Conservation (phyloP, 2,113 vertebrate genomes). For the Nibea albiflora region DNA sequence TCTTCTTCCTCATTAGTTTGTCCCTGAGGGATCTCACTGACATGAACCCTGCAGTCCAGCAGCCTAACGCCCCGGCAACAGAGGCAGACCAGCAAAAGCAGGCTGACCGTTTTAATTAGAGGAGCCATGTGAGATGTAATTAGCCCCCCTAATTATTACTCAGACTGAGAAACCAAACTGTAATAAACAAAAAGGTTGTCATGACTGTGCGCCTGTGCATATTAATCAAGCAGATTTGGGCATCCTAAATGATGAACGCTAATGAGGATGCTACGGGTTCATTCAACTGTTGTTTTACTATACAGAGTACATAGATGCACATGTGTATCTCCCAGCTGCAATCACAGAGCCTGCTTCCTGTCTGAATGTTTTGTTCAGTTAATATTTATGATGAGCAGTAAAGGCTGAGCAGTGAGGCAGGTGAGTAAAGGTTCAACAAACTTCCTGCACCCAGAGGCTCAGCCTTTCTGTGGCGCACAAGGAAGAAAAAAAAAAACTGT, state of each 20-base stretch:
- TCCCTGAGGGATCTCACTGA: constrained; percentile 65
- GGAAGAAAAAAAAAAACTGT: constrained; percentile 8
- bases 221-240: constrained; percentile 51
- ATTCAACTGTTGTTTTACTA: constrained; percentile 11
- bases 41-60: constrained; percentile 63
- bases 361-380: constrained; percentile 26
- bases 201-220: constrained; percentile 42
- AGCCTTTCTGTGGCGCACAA: constrained; percentile 1
- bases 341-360: neutral
- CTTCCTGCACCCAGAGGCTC: constrained; percentile 32
- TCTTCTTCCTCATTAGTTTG: constrained; percentile 70
- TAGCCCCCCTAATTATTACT: constrained; percentile 64
- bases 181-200: constrained; percentile 54
- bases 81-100: constrained; percentile 48
- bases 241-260: constrained; percentile 7
- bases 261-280: constrained; percentile 3
- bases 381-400: constrained; percentile 38
- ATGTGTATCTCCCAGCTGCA: neutral
- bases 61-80: constrained; percentile 53
- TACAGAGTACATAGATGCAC: neutral
- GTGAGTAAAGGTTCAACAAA: constrained; percentile 46
- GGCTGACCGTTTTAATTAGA: constrained; percentile 73
- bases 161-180: constrained; percentile 30
- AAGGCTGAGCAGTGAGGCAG: constrained; percentile 19
- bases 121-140: constrained; percentile 66